Conservation (phyloP, 2,888 invertebrate genomes). For the Limnephilus rhombicus region DNA sequence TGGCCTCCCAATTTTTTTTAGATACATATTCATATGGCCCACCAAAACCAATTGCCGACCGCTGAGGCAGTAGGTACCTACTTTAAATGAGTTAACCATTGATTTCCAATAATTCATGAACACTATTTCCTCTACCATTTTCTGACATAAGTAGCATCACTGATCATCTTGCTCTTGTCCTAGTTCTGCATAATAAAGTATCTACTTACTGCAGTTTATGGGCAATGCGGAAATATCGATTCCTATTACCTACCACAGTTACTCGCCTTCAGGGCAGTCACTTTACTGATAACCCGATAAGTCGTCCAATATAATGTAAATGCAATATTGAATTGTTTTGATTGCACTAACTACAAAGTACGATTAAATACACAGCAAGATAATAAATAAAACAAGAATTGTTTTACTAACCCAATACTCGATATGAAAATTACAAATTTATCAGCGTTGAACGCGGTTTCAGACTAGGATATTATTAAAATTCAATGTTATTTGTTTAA, state of each 20-base stretch:
- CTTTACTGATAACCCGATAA: neutral
- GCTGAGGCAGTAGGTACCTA: too few species aligned
- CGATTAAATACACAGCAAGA: neutral
- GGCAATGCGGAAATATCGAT: neutral
- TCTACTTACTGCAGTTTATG: neutral
- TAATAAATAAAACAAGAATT: neutral
- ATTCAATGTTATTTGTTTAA: neutral
- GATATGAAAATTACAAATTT: neutral
- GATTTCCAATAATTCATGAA: too few species aligned
- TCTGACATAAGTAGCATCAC: neutral
- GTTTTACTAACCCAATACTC: neutral
- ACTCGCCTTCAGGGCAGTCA: neutral
- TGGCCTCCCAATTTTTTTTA: too few species aligned
- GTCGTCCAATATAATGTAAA: neutral
- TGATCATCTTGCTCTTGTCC: neutral
- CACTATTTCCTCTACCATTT: too few species aligned
- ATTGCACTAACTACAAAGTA: neutral
- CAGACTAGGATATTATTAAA: neutral
- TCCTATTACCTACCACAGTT: neutral
- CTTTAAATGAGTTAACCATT: too few species aligned
- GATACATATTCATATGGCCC: too few species aligned
- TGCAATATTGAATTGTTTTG: neutral
- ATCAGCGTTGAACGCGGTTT: neutral
- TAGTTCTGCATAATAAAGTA: neutral
- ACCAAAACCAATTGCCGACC: too few species aligned